Evolutionary conservation across 2,797 vertebrate genomes (phyloP).

Genomic region (Betta splendens): DNA sequence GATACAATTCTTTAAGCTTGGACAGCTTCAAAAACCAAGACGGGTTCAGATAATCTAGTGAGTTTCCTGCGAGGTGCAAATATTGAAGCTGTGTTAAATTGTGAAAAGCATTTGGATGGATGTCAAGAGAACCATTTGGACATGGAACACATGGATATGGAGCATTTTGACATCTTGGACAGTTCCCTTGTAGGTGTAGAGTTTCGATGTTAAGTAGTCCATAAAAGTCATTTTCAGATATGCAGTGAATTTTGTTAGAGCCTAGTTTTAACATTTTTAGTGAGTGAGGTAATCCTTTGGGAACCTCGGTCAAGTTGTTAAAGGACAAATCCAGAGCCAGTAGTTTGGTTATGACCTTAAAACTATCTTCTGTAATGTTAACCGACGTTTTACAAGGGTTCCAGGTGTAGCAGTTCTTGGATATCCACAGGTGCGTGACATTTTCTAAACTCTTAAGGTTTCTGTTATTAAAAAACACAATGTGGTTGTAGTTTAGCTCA

Average conservation of each 20-base stretch:
- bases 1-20: slow-evolving; percentile 80
- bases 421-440: slow-evolving; percentile 80
- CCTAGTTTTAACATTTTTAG: slow-evolving; percentile 79
- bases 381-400: slow-evolving; percentile 83
- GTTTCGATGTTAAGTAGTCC: slow-evolving; percentile 77
- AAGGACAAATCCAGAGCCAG: slow-evolving; percentile 82
- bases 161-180: slow-evolving; percentile 89
- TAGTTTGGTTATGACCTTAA: slow-evolving; percentile 79
- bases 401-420: slow-evolving; percentile 88
- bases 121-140: slow-evolving; percentile 76
- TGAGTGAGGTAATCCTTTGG: slow-evolving; percentile 80
- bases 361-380: slow-evolving; percentile 69
- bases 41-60: slow-evolving; percentile 73
- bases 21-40: slow-evolving; percentile 84
- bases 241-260: slow-evolving; percentile 82
- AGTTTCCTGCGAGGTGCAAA: slow-evolving; percentile 89
- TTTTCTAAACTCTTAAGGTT: slow-evolving; percentile 78
- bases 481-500: slow-evolving; percentile 81
- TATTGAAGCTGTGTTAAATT: slow-evolving; percentile 73
- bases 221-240: slow-evolving; percentile 82
- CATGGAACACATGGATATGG: slow-evolving; percentile 89
- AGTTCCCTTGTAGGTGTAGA: slow-evolving; percentile 91
- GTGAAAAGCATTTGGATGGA: slow-evolving; percentile 84
- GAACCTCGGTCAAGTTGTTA: slow-evolving; percentile 88
- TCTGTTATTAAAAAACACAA: slow-evolving; percentile 69